Conservation (phyloP, 2,113 vertebrate genomes). For the Empidonax alnorum region DNA sequence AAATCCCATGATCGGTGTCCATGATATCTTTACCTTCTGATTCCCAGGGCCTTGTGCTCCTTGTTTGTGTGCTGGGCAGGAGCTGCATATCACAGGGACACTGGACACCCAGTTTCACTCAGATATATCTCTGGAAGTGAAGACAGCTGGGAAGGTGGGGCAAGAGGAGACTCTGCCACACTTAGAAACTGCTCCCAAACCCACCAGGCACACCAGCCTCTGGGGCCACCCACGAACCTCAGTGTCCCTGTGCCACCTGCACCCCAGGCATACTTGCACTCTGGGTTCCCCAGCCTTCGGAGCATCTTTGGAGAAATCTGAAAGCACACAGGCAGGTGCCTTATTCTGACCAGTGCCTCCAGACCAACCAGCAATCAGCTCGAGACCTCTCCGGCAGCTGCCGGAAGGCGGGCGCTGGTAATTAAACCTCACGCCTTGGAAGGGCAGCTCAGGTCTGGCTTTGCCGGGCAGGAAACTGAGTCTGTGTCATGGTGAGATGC, state of each 20-base stretch:
- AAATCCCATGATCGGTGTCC: neutral
- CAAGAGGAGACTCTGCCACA: neutral
- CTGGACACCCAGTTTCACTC: neutral
- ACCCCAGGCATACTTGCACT: neutral
- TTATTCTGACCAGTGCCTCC: neutral
- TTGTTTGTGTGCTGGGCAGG: neutral
- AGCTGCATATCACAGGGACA: neutral
- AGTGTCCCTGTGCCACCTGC: neutral
- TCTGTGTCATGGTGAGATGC: rapidly evolving
- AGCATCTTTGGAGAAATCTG: neutral
- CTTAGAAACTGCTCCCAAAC: neutral
- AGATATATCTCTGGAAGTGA: neutral
- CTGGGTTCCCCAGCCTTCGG: neutral
- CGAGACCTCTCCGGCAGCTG: neutral
- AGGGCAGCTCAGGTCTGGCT: neutral
- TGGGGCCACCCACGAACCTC: neutral
- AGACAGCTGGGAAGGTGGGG: neutral
- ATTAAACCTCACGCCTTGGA: neutral
- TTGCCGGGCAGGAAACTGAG: neutral
- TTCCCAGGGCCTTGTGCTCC: neutral
- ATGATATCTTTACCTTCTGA: rapidly evolving
- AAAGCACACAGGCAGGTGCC: neutral
- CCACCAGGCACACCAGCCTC: neutral
- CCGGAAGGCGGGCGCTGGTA: neutral
- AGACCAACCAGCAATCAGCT: neutral